phyloP scores from a whole-genome alignment of 2,888 invertebrate genomes.

The Salticus scenicus region DNA sequence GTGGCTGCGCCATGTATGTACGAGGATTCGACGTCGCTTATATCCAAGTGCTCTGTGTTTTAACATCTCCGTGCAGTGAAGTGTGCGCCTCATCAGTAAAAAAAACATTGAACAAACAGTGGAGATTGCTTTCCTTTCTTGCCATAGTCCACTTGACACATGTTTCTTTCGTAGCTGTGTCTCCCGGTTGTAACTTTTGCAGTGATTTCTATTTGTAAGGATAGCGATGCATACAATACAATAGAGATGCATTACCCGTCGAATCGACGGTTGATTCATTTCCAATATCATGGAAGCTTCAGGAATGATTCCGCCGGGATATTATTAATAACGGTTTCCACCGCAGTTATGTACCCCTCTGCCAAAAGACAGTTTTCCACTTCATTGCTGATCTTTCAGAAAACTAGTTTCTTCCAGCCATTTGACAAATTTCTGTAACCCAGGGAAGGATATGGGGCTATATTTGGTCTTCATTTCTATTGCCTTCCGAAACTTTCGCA shows the following conservation, averaged over 20 bases:
- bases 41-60: not conserved
- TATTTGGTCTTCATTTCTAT: not conserved
- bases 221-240: not conserved
- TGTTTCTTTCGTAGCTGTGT: not conserved
- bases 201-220: not conserved
- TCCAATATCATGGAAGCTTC: not conserved
- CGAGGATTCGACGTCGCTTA: constrained; percentile 3
- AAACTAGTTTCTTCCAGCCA: not conserved
- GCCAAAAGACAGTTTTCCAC: not conserved
- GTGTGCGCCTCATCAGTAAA: not conserved
- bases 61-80: not conserved
- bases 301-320: not conserved
- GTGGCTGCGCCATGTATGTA: not conserved
- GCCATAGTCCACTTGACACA: too few species aligned
- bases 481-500: not conserved
- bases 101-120: not conserved
- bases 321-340: not conserved
- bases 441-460: not conserved
- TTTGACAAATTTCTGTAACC: constrained; percentile 6
- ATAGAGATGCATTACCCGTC: not conserved
- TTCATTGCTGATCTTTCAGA: not conserved
- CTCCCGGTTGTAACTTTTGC: not conserved
- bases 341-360: not conserved
- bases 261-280: not conserved
- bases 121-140: not conserved